Percentiles rank a stretch among this genome's conserved stretches.
Evolutionary conservation across 2,888 invertebrate genomes (phyloP).

Genomic region (Emmelina monodactyla): DNA sequence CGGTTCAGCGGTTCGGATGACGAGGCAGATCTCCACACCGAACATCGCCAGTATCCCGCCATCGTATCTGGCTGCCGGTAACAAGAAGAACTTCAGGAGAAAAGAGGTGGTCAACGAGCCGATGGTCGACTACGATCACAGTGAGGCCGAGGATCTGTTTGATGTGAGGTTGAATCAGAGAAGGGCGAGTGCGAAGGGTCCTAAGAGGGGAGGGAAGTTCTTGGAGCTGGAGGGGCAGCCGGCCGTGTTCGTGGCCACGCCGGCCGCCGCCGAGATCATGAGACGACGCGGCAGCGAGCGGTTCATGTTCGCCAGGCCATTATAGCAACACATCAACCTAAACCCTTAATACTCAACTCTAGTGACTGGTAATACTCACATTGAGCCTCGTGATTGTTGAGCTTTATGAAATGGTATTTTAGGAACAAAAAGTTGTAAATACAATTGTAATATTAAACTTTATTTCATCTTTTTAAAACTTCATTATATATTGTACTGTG

Average conservation of each 20-base stretch:
- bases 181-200: slow-evolving; percentile 30
- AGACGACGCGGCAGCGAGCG: slow-evolving; percentile 52
- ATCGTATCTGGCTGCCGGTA: slow-evolving; percentile 40
- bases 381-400: no score
- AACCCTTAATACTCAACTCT: no score
- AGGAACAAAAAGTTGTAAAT: no score
- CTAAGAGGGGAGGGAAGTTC: slow-evolving; percentile 40
- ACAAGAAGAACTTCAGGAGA: slow-evolving; percentile 35
- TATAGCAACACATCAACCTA: slow-evolving; percentile 21
- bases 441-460: no score
- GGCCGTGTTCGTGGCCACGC: slow-evolving; percentile 49
- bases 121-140: slow-evolving; percentile 56
- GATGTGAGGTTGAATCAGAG: slow-evolving; percentile 43
- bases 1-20: slow-evolving; percentile 28
- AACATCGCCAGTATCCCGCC: slow-evolving; percentile 38
- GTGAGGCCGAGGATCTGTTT: slow-evolving; percentile 54
- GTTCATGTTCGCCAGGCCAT: slow-evolving; percentile 48
- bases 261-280: slow-evolving; percentile 53
- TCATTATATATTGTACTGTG: no score
- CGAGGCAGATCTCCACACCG: slow-evolving; percentile 44
- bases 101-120: slow-evolving; percentile 49
- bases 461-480: no score
- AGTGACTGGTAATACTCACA: no score
- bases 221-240: slow-evolving; percentile 47
- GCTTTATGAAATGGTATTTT: no score